These are phyloP conservation scores for Lordiphosa collinella DNA, from an alignment of 1,140 invertebrate genomes.

Conservation along the genomic window DNA sequence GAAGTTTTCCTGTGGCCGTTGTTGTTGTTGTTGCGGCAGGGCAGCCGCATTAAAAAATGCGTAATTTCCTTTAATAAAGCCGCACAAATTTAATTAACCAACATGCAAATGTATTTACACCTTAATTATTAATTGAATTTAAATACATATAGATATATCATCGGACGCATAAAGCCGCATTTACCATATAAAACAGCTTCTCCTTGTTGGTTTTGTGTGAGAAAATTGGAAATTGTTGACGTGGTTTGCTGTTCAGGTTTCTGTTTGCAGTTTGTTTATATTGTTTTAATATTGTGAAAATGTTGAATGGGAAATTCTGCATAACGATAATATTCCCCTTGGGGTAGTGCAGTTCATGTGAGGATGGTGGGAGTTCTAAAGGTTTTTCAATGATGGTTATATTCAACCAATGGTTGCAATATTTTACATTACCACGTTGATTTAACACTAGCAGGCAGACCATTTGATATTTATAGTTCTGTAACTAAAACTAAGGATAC, in stretches of 20 bases:
- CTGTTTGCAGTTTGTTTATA: constrained; percentile 27
- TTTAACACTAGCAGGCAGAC: no score
- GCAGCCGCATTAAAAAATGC: constrained; percentile 50
- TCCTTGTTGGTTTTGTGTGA: constrained; percentile 14
- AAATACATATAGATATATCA: constrained; percentile 22
- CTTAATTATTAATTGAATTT: constrained; percentile 79
- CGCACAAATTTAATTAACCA: constrained; percentile 79
- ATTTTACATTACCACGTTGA: no score
- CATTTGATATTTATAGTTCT: no score
- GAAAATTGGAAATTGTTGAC: constrained; percentile 29
- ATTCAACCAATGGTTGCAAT: no score
- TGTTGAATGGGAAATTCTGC: no score
- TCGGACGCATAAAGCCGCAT: constrained; percentile 20
- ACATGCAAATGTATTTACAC: constrained; percentile 78
- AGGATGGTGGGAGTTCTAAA: no score
- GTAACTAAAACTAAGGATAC: no score
- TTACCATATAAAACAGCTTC: constrained; percentile 21
- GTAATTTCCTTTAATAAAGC: constrained; percentile 77
- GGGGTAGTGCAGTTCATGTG: no score
- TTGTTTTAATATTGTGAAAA: constrained; percentile 20
- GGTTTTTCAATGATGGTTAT: no score
- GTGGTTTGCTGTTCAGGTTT: constrained; percentile 25
- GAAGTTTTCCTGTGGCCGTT: constrained; percentile 17
- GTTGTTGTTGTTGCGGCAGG: constrained; percentile 30
- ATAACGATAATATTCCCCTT: no score